Base-by-base conservation (phyloP, 92 coral and sea anemone genomes). In the Ricordea florida region DNA sequence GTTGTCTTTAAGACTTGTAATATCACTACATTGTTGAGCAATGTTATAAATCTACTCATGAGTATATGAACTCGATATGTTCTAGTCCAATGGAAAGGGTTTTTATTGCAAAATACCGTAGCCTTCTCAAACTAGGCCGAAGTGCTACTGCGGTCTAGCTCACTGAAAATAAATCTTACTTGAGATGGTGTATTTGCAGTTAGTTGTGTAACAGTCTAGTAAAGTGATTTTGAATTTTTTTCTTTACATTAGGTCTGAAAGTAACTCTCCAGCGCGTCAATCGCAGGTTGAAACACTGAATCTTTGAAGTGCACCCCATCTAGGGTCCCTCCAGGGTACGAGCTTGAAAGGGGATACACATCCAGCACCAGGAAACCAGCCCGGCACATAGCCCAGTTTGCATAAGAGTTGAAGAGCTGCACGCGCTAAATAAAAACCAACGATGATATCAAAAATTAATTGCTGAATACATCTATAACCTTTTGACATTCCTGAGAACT, bases 221-320 rank as follows among this genome's bases (percentile, higher is more conserved):
- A 44, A 9, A 44, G 21, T 20, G 18, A 44, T 5, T 3, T 1
- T 44, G 2, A 15, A 8, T 7, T 24, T 44, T 6, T 44, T 4
- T 14, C 15, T 20, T 9, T 17, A n/a, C 41, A 21, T 40, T 51
- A 83, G 16, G 83, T 41, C 24, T 63, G 71, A 36, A 83, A 83
- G 26, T 42, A 83, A 15, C 42, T 58, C 69, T 83, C 92, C 9
- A 90, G 69, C 24, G 85, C 69, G 18, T 90, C 93, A 45, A 82
- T 90, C 27, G 87, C 92, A 23, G 93, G 71, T 5, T 46, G 38
- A 26, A 90, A 90, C 40, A 90, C 92, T 11, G 72, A 40, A 17
- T 68, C 84, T 14, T 30, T 74, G 46, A 72, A 90, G 44, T 90
- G 97, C 23, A 90, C 93, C 2, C 97, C 97, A 62, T 87, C 97